phyloP scores from a whole-genome alignment of 1,140 invertebrate genomes.

The Saccostrea cuccullata region DNA sequence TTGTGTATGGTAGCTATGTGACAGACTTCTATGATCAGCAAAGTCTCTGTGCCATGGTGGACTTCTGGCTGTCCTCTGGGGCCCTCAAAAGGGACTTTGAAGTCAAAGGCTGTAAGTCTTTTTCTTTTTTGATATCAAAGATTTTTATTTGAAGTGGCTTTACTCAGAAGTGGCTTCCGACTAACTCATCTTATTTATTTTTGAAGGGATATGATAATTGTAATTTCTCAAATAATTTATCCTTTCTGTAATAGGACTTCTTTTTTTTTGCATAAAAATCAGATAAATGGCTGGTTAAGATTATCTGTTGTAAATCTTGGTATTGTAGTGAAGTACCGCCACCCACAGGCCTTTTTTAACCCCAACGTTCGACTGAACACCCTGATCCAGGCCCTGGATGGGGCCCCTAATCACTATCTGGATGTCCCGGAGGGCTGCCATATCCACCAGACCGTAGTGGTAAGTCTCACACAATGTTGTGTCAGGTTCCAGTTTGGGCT shows the following conservation, averaged over 20 bases:
- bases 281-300: no score
- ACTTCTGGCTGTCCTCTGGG: conserved; percentile 77
- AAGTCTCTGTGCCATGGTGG: conserved; percentile 75
- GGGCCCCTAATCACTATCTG: conserved; percentile 69
- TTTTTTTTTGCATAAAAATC: no score
- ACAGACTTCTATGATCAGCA: conserved; percentile 74
- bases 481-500: not conserved
- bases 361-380: conserved; percentile 72
- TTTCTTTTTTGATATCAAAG: not conserved
- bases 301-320: not conserved
- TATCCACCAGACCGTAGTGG: conserved; percentile 76
- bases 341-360: conserved; percentile 75
- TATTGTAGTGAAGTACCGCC: conserved; percentile 75
- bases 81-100: conserved; percentile 78
- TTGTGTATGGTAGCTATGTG: conserved; percentile 75
- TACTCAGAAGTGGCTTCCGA: conserved; percentile 57
- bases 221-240: not conserved
- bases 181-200: conserved; percentile 39
- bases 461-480: conserved; percentile 48
- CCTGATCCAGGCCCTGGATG: conserved; percentile 75
- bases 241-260: no score
- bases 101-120: conserved; percentile 72
- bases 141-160: conserved; percentile 57
- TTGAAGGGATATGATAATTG: not conserved
- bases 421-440: conserved; percentile 77